Evolutionary conservation across 2,113 vertebrate species (phyloP).

Genomic region (Platichthys flesus): DNA sequence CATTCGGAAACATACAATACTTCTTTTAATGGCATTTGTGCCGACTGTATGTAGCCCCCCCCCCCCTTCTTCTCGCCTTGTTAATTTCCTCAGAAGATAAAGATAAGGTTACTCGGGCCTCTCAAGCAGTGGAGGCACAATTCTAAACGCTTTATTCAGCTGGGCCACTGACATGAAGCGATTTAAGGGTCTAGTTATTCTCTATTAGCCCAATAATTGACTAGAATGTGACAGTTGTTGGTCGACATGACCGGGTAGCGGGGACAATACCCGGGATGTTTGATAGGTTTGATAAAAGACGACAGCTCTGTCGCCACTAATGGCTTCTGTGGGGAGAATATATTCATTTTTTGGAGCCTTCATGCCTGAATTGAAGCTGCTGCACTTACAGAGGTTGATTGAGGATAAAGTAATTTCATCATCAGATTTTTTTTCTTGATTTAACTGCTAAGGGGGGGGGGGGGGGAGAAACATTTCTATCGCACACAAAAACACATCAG

Average conservation of each 20-base stretch:
- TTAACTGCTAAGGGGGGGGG: background rate
- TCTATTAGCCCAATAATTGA: conserved; percentile 51
- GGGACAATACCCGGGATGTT: background rate
- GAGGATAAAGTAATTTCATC: conserved; percentile 37
- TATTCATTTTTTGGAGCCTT: background rate
- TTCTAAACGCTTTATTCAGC: conserved; percentile 46
- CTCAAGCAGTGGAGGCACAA: conserved; percentile 43
- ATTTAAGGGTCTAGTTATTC: conserved; percentile 44
- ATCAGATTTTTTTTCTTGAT: conserved; percentile 17
- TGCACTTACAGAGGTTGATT: conserved; percentile 12
- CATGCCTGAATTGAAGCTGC: background rate
- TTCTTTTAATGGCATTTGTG: conserved; percentile 33
- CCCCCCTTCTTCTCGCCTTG: background rate
- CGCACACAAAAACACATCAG: background rate
- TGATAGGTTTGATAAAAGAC: background rate
- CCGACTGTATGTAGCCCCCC: conserved; percentile 28
- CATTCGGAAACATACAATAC: conserved; percentile 22
- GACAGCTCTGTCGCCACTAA: background rate
- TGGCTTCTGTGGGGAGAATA: background rate
- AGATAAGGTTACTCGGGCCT: conserved; percentile 49
- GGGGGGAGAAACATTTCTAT: no score
- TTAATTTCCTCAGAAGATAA: conserved; percentile 45
- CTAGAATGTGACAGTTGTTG: conserved; percentile 1
- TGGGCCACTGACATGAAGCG: conserved; percentile 46
- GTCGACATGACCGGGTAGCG: conserved; percentile 6